Conservation (phyloP, 2,113 vertebrate species). For the Noturus placidus region DNA sequence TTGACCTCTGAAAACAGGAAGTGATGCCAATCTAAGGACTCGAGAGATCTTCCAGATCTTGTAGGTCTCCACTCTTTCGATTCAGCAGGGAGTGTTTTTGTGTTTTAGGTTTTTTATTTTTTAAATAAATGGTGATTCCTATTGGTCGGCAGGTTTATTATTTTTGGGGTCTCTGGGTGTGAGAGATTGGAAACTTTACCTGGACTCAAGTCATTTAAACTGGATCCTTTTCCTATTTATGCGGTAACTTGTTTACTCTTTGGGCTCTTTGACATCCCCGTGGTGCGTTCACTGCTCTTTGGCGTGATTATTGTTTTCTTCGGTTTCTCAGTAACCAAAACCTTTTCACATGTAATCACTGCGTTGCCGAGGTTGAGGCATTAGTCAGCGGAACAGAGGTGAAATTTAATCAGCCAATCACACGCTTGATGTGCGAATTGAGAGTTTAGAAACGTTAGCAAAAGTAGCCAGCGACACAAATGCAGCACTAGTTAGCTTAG, state of each 20-base stretch:
- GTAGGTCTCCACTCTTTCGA: neutral
- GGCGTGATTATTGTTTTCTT: neutral
- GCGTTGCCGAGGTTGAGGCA: neutral
- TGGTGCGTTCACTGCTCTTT: neutral
- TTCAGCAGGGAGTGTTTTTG: neutral
- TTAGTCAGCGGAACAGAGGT: neutral
- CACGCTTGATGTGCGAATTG: neutral
- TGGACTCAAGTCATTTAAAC: neutral
- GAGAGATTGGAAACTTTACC: neutral
- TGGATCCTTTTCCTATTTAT: constrained; percentile 2
- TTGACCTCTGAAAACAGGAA: neutral
- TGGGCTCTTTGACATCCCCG: neutral
- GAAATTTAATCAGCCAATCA: neutral
- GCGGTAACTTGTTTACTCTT: neutral
- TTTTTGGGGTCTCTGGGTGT: neutral
- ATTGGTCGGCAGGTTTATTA: neutral
- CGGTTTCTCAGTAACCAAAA: neutral
- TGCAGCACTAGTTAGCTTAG: constrained; percentile 2
- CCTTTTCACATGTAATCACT: neutral
- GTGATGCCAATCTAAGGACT: constrained; percentile 29
- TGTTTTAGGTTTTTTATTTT: neutral
- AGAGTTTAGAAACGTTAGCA: neutral
- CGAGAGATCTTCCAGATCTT: neutral
- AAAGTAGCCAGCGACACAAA: neutral
- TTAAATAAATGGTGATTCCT: constrained; percentile 11